Conservation (phyloP, 2,888 invertebrate genomes). For the Diogma glabrata region DNA sequence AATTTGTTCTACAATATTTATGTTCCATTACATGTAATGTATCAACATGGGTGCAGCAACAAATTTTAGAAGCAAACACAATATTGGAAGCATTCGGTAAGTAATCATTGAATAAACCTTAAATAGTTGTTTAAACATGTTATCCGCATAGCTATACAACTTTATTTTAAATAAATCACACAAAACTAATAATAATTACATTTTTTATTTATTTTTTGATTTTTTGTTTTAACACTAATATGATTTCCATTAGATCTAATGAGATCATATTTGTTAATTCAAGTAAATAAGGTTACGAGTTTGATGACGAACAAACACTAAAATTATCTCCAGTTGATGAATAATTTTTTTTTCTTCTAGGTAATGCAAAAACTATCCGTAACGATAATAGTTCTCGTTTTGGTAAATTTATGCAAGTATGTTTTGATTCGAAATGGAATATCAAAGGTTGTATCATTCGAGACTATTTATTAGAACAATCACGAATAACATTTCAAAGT, state of each 20-base stretch:
- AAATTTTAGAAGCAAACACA: constrained; percentile 87
- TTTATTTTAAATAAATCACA: too few relatives aligned
- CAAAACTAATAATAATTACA: too few relatives aligned
- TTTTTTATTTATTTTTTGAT: too few relatives aligned
- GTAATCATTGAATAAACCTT: too few relatives aligned
- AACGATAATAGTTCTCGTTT: constrained; percentile 90
- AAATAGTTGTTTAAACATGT: too few relatives aligned
- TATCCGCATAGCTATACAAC: too few relatives aligned
- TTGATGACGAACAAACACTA: too few relatives aligned
- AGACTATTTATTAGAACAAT: constrained; percentile 82
- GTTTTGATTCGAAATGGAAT: constrained; percentile 77
- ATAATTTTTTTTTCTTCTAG: constrained; percentile 37
- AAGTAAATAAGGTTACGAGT: too few relatives aligned
- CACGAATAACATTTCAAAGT: constrained; percentile 81
- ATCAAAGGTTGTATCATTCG: constrained; percentile 86
- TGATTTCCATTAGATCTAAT: too few relatives aligned
- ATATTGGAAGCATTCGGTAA: constrained; percentile 87
- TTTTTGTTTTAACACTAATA: too few relatives aligned
- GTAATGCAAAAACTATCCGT: constrained; percentile 85
- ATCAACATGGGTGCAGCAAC: constrained; percentile 90
- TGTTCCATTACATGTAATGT: constrained; percentile 77
- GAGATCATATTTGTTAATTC: too few relatives aligned
- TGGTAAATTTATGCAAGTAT: constrained; percentile 93
- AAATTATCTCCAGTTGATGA: too few relatives aligned
- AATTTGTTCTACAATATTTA: constrained; percentile 81